phyloP scores from a whole-genome alignment of 2,888 invertebrate species.

The Oasisia sp. region DNA sequence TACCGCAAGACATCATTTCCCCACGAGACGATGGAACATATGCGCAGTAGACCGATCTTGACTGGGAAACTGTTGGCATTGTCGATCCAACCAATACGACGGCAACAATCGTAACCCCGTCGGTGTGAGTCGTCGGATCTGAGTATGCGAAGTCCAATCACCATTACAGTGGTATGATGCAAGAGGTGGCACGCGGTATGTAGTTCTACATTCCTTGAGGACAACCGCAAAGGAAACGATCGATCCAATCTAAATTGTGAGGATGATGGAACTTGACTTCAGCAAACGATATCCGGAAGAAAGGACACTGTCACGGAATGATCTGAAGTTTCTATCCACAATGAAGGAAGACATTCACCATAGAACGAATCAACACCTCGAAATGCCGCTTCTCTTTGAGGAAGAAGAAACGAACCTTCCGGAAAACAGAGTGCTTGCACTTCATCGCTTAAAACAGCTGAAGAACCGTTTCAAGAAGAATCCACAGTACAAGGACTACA shows the following conservation, averaged over 20 bases:
- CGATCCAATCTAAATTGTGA: neutral
- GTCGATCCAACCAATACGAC: neutral
- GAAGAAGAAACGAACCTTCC: neutral
- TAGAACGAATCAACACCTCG: neutral
- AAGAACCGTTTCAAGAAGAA: neutral
- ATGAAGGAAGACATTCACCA: neutral
- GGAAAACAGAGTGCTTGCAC: neutral
- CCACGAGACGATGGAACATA: neutral
- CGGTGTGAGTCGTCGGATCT: neutral
- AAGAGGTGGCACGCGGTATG: neutral
- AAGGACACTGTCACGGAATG: neutral
- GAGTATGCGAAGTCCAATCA: neutral
- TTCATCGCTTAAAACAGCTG: neutral
- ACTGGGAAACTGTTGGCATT: slow-evolving; percentile 12
- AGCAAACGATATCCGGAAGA: neutral
- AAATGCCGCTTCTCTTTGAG: neutral
- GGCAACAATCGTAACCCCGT: neutral
- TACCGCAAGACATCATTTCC: neutral
- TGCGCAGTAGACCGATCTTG: neutral
- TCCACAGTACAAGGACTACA: neutral
- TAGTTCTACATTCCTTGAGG: neutral
- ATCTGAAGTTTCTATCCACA: neutral
- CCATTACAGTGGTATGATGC: neutral
- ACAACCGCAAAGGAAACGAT: neutral
- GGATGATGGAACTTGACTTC: slow-evolving; percentile 19